Evolutionary conservation across 2,888 invertebrate species (phyloP), one percentile per base, ranked within the genome.

Genomic region (Megaustenia siamemsis): DNA sequence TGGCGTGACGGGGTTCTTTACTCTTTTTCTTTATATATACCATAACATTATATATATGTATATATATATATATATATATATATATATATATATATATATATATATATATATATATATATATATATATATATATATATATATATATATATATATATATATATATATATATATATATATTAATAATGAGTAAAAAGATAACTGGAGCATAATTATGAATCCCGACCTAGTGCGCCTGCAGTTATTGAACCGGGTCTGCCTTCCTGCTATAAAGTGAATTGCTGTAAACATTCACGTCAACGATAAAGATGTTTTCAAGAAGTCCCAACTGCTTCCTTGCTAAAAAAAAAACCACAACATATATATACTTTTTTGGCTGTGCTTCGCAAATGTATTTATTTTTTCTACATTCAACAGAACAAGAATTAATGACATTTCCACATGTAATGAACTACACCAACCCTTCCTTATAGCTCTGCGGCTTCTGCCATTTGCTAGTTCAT

Each of bases 381-480:
- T 35, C 35, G 32, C 38, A 32, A 15, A 43, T 43, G 12, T 24
- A 35, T 66, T 79, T 43, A n/a, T 66, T 79, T 43, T 45, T 1
- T 68, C 43, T 2, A 1, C 32, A 15, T 21, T 76, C 75, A 43
- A 76, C 75, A 32, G 32, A 76, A 53, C 32, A n/a, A 56, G n/a
- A 49, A 32, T 35, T 76, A 53, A 76, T 35, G 75, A 76, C 79
- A 66, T 79, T 79, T 0, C 38, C 45, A 79, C 21, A 24, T 35
- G 66, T 5, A 43, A 79, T 6, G 66, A 66, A 40, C 45, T 66
- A 21, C 66, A 12, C 2, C 24, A 45, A 45, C 66, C 32, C 45
- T n/a, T 43, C 18, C 15, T 43, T 43, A 5, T 40, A 21, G 5
- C 28, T 68, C 32, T 24, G 32, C 38, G 8, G 35, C 10, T 32